Percentiles rank a stretch among this genome's conserved stretches.
These are phyloP conservation scores for Sinonovacula constricta DNA, from an alignment of 1,140 invertebrate species.

Conservation along the genomic window DNA sequence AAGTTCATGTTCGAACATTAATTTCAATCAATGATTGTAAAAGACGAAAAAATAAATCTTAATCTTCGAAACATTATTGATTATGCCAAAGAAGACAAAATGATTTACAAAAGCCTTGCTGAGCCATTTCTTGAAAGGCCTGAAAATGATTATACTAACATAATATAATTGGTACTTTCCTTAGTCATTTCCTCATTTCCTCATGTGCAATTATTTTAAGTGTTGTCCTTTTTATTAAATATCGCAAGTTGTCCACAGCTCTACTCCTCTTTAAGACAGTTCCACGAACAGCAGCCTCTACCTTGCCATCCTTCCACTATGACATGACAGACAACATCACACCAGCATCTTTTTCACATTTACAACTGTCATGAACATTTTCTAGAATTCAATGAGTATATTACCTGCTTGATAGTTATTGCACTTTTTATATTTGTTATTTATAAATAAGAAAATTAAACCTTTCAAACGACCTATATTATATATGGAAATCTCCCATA, in stretches of 20 bases:
- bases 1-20: not conserved
- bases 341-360: too few relatives aligned
- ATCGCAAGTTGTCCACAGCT: not conserved
- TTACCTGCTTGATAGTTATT: not conserved
- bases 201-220: too few relatives aligned
- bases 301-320: too few relatives aligned
- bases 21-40: not conserved
- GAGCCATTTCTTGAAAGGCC: not conserved
- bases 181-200: not conserved
- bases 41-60: not conserved
- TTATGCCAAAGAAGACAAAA: slow-evolving; percentile 1
- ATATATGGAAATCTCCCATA: slow-evolving; percentile 1
- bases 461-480: not conserved
- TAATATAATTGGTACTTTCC: not conserved
- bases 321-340: too few relatives aligned
- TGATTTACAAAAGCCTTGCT: not conserved
- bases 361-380: not conserved
- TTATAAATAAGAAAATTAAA: not conserved
- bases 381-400: slow-evolving; percentile 5
- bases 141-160: not conserved
- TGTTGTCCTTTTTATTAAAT: not conserved
- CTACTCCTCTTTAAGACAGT: not conserved
- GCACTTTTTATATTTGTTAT: not conserved
- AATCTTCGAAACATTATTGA: too few relatives aligned
- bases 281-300: too few relatives aligned